Conservation (phyloP, 2,113 vertebrate genomes). For the Addax nasomaculatus region DNA sequence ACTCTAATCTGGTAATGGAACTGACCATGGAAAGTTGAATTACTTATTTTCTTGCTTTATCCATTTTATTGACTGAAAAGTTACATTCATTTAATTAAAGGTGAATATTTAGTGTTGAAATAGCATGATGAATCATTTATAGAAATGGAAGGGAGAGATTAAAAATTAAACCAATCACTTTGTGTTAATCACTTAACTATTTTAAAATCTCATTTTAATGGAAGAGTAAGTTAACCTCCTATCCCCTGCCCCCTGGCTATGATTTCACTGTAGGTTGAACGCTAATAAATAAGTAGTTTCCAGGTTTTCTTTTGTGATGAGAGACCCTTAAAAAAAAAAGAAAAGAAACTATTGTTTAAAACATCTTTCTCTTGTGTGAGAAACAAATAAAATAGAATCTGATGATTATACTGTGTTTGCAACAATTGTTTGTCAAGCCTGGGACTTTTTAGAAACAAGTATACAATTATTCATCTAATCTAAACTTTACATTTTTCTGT, state of each 20-base stretch:
- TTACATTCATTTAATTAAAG: neutral
- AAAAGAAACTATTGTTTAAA: conserved; percentile 20
- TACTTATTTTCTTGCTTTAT: conserved; percentile 18
- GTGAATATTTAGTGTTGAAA: neutral
- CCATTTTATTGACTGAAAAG: neutral
- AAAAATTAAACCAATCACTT: neutral
- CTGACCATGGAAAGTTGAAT: neutral
- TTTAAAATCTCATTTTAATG: conserved; percentile 35
- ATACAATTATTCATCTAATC: conserved; percentile 55
- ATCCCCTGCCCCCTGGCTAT: neutral
- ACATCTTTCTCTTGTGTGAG: neutral
- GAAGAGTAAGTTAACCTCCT: conserved; percentile 13
- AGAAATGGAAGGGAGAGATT: neutral
- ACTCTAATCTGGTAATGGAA: conserved; percentile 10
- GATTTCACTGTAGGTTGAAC: conserved; percentile 29
- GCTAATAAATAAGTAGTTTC: conserved; percentile 22
- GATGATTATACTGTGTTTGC: neutral
- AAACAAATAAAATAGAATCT: conserved; percentile 31
- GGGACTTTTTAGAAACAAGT: conserved; percentile 43
- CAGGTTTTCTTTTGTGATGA: conserved; percentile 10
- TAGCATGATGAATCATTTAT: neutral
- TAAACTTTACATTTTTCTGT: conserved; percentile 63
- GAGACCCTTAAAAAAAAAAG: neutral
- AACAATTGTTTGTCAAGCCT: conserved; percentile 47
- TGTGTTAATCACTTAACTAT: neutral